Base-by-base conservation (phyloP, 2,113 vertebrate species). In the Pelobates fuscus region DNA sequence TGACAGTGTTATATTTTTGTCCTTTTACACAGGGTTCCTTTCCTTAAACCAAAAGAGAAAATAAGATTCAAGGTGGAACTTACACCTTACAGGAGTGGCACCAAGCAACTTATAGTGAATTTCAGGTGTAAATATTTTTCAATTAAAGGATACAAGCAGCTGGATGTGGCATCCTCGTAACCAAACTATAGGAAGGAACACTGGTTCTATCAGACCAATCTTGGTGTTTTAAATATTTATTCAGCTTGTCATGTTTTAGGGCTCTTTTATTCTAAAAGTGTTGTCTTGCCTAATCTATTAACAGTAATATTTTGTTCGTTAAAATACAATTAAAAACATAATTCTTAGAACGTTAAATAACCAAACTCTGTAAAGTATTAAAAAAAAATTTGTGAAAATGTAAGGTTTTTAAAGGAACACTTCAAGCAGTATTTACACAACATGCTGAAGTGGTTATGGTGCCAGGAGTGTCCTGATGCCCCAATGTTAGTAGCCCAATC, bases 111-210 rank as follows among this genome's bases (percentile, higher is more conserved):
- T 69, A 86, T 88, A 80, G 85, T 85, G 52, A 85, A 89, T 64
- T 88, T 88, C 80, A 87, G 85, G 52, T 89, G 86, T 79, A 71
- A 83, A 82, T 83, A 87, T 55, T 89, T 89, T 78, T 84, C 86
- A 0, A n/a, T 88, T 25, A 89, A 89, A 75, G 81, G 84, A 52
- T 88, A 88, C 62, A 82, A 83, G 27, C 85, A 81, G 43, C 71
- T 88, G 78, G 37, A 81, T n/a, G 86, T 89, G 59, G 79, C 80
- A 26, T 30, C 55, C 58, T 10, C 20, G 32, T 76, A 67, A 67
- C 59, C 8, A 55, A 3, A 4, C 44, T 55, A 11, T 17, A 15
- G 12, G 14, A 41, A 41, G 37, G 12, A 49, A 49, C 44, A 49
- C 12, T 49, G 44, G 2, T 37, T 37, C 32, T 1, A 3, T 29